Percentiles rank a stretch among this genome's conserved stretches.
These are phyloP conservation scores for Oenanthe melanoleuca DNA, from an alignment of 2,113 vertebrate species.

Conservation along the genomic window DNA sequence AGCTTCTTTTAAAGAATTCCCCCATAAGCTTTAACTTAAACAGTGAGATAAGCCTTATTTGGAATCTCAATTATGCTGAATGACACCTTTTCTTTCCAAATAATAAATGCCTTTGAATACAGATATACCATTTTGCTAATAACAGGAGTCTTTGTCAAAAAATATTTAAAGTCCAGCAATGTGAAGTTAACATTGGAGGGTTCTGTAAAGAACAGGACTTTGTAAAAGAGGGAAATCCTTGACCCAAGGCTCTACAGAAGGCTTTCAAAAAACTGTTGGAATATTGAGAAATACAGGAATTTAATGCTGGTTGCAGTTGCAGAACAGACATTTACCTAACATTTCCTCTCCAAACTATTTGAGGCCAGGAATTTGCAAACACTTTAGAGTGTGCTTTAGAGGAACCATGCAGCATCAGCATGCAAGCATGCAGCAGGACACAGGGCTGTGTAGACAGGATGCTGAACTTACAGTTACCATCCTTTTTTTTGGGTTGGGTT, in stretches of 20 bases:
- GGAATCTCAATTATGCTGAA: background rate
- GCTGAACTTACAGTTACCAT: background rate
- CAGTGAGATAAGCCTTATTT: background rate
- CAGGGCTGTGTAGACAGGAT: background rate
- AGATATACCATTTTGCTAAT: background rate
- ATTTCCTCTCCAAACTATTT: background rate
- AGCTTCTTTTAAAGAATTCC: background rate
- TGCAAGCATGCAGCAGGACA: background rate
- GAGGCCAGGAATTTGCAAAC: background rate
- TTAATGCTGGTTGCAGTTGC: background rate
- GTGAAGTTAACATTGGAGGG: background rate
- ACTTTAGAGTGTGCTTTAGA: background rate
- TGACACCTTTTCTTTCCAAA: background rate
- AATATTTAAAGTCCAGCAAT: background rate
- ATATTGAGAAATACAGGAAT: background rate
- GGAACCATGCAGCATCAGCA: background rate
- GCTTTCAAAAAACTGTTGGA: background rate
- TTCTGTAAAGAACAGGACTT: background rate
- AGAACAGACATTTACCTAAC: background rate
- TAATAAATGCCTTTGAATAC: background rate
- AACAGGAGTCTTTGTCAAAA: background rate
- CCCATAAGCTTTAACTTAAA: background rate
- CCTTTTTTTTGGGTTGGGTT: background rate
- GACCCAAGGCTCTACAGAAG: background rate
- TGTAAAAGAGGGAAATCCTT: background rate